Percentiles rank a stretch among this genome's conserved stretches.
These are phyloP conservation scores for Melanargia galathea DNA, from an alignment of 2,888 invertebrate species.

Conservation along the genomic window DNA sequence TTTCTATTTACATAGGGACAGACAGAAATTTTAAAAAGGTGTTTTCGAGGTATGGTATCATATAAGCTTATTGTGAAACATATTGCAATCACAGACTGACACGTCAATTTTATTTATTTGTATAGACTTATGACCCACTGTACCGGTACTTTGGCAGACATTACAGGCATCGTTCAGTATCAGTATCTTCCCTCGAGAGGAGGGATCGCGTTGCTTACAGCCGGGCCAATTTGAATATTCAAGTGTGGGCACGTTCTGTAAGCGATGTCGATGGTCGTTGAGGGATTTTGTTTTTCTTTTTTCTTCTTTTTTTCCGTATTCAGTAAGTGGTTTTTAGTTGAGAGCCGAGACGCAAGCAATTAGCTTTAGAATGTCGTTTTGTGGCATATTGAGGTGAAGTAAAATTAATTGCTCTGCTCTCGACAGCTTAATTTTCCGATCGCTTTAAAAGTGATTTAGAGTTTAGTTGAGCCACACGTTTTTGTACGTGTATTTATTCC, in stretches of 20 bases:
- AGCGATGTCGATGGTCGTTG: constrained; percentile 58
- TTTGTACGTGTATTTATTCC: constrained; percentile 11
- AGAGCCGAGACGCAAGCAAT: constrained; percentile 34
- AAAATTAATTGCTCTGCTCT: constrained; percentile 30
- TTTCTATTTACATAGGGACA: no score
- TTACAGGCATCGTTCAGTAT: neutral
- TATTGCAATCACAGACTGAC: no score
- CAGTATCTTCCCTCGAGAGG: neutral
- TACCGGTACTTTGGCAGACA: neutral
- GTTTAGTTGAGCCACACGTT: constrained; percentile 6
- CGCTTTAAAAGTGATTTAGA: constrained; percentile 29
- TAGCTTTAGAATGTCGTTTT: constrained; percentile 38
- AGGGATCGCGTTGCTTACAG: neutral
- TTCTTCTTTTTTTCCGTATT: constrained; percentile 19
- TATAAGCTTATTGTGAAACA: no score
- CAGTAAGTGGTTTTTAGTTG: constrained; percentile 28
- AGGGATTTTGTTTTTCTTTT: constrained; percentile 31
- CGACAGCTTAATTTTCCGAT: constrained; percentile 24
- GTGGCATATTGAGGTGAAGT: constrained; percentile 22
- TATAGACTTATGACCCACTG: constrained; percentile 25
- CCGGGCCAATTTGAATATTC: constrained; percentile 72
- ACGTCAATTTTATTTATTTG: no score
- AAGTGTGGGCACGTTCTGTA: constrained; percentile 65
- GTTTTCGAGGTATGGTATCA: no score
- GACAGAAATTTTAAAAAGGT: no score